phyloP scores from a whole-genome alignment of 2,888 invertebrate genomes.

The Catocala sponsa region DNA sequence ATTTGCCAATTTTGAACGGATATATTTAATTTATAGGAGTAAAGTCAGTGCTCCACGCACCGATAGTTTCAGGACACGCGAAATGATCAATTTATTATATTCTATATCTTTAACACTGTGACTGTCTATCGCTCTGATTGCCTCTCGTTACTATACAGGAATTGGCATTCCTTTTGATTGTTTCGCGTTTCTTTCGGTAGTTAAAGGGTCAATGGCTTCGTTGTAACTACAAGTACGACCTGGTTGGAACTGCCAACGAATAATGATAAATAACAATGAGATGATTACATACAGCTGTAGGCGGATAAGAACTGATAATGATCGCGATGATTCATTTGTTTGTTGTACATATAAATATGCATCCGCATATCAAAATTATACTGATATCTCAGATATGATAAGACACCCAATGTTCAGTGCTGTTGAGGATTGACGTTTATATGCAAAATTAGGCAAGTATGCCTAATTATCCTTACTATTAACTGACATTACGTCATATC shows the following conservation, averaged over 20 bases:
- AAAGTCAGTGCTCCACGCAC: not conserved
- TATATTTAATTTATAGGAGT: not conserved
- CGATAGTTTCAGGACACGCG: not conserved
- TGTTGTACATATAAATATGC: not conserved
- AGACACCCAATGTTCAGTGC: not conserved
- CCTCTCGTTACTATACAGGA: slow-evolving; percentile 9
- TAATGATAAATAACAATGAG: slow-evolving; percentile 25
- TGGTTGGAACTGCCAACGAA: slow-evolving; percentile 25
- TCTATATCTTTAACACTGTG: too few species aligned
- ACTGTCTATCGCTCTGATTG: not conserved
- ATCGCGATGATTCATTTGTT: slow-evolving; percentile 26
- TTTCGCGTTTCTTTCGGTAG: slow-evolving; percentile 16
- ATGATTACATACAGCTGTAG: slow-evolving; percentile 22
- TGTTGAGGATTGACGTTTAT: not conserved
- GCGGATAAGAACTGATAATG: slow-evolving; percentile 29
- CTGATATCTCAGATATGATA: slow-evolving; percentile 1
- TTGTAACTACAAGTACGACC: slow-evolving; percentile 21
- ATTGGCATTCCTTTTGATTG: slow-evolving; percentile 17
- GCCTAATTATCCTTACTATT: too few species aligned
- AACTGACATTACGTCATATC: too few species aligned
- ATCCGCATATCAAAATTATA: not conserved
- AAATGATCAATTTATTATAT: too few species aligned
- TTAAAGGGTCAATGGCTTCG: slow-evolving; percentile 31
- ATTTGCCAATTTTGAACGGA: not conserved
- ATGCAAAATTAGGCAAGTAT: too few species aligned